Conservation (phyloP, 2,888 invertebrate genomes). For the Brachyptera risi region DNA sequence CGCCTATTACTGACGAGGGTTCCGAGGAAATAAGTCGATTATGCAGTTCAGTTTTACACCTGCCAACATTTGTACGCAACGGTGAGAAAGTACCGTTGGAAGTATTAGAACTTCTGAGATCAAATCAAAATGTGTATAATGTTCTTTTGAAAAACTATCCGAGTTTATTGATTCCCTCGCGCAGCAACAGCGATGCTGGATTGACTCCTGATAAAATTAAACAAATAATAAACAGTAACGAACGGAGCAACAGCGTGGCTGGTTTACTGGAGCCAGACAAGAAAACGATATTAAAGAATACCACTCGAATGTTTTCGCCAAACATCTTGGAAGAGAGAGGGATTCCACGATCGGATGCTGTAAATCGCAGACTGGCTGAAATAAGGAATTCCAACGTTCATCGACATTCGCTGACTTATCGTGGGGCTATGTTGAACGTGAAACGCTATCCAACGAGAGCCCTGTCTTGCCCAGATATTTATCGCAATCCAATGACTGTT, state of each 20-base stretch:
- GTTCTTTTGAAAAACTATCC: conserved; percentile 72
- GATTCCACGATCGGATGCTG: no score
- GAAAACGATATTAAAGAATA: no score
- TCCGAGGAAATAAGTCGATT: conserved; percentile 15
- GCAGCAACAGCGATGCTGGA: conserved; percentile 67
- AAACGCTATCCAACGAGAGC: conserved; percentile 74
- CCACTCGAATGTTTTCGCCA: no score
- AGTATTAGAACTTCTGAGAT: conserved; percentile 66
- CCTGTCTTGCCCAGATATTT: conserved; percentile 88
- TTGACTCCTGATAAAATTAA: conserved; percentile 46
- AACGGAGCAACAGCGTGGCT: neutral
- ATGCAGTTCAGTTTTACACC: conserved; percentile 75
- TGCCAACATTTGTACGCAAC: conserved; percentile 78
- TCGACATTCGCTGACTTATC: conserved; percentile 72
- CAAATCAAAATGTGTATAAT: conserved; percentile 64
- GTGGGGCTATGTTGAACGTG: conserved; percentile 82
- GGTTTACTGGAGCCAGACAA: no score
- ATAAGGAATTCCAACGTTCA: conserved; percentile 4
- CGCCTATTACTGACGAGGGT: no score
- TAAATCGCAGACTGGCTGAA: neutral
- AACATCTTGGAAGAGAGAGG: no score
- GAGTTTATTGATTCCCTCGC: conserved; percentile 63
- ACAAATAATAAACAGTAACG: conserved; percentile 1
- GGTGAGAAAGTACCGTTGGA: conserved; percentile 64
- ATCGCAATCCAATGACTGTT: conserved; percentile 79